phyloP scores from a whole-genome alignment of 2,888 invertebrate species.

The Philereme transversata region DNA sequence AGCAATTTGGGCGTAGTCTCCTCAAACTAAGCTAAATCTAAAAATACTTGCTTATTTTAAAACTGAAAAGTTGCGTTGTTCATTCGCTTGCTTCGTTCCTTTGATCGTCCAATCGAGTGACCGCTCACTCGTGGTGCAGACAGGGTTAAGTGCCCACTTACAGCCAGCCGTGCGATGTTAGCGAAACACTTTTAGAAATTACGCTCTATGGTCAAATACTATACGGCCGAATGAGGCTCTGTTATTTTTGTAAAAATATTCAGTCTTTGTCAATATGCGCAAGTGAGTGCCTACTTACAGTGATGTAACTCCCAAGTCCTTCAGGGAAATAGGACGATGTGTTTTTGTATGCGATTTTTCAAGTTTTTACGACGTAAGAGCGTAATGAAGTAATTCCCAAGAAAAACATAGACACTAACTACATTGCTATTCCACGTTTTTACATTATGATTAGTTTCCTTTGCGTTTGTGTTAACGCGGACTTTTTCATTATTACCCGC shows the following conservation, averaged over 20 bases:
- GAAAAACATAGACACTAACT: no score
- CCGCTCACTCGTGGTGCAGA: conserved; percentile 37
- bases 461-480: no score
- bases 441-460: no score
- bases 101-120: conserved; percentile 42
- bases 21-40: not conserved
- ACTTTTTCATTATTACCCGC: no score
- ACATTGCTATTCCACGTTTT: no score
- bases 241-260: conserved; percentile 13
- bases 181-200: conserved; percentile 33
- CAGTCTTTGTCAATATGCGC: not conserved
- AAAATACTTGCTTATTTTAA: conserved; percentile 15
- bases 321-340: not conserved
- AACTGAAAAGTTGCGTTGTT: conserved; percentile 22
- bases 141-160: conserved; percentile 36
- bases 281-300: not conserved
- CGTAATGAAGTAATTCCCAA: not conserved
- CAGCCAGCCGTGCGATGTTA: conserved; percentile 28
- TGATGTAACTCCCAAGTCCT: not conserved
- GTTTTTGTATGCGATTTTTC: not conserved
- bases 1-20: not conserved
- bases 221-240: conserved; percentile 13
- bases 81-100: conserved; percentile 40
- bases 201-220: conserved; percentile 28
- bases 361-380: not conserved